Evolutionary conservation across 2,888 invertebrate species (phyloP).

Genomic region (Pollenia griseotomentosa): DNA sequence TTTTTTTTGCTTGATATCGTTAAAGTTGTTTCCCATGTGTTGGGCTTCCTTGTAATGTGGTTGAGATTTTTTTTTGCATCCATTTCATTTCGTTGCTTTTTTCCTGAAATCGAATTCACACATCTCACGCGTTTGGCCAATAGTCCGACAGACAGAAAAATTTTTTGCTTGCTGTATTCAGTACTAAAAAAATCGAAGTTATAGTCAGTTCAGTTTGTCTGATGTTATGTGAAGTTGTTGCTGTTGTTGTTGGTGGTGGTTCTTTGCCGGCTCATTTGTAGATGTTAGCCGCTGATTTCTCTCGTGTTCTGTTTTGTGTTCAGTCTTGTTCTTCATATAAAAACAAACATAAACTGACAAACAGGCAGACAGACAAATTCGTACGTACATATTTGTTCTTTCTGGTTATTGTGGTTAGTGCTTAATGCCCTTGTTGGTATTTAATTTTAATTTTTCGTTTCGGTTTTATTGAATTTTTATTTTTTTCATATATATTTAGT

Average conservation of each 20-base stretch:
- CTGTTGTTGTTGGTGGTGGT: conserved; percentile 44
- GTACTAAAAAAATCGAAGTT: conserved; percentile 65
- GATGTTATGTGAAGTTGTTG: conserved; percentile 72
- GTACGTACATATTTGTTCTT: conserved; percentile 39
- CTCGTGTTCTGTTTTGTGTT: conserved; percentile 48
- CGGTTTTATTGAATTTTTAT: conserved; percentile 74
- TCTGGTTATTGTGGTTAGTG: conserved; percentile 66
- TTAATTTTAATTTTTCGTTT: conserved; percentile 73
- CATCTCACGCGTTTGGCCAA: conserved; percentile 70
- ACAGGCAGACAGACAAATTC: conserved; percentile 4
- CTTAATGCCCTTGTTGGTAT: conserved; percentile 73
- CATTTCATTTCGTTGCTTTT: conserved; percentile 61
- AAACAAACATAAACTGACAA: conserved; percentile 35
- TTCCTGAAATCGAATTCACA: conserved; percentile 70
- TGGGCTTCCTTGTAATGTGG: conserved; percentile 73
- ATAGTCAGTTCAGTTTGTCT: conserved; percentile 66
- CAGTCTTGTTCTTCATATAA: conserved; percentile 49
- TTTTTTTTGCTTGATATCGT: conserved; percentile 46
- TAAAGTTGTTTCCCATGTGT: conserved; percentile 70
- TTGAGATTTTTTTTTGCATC: conserved; percentile 58
- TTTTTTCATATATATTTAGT: conserved; percentile 65
- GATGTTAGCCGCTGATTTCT: conserved; percentile 72
- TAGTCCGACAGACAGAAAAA: conserved; percentile 52
- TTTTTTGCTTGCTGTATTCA: conserved; percentile 21
- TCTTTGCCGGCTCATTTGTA: conserved; percentile 71